Evolutionary conservation across 2,113 vertebrate genomes (phyloP).

Genomic region (Glaucomys volans): DNA sequence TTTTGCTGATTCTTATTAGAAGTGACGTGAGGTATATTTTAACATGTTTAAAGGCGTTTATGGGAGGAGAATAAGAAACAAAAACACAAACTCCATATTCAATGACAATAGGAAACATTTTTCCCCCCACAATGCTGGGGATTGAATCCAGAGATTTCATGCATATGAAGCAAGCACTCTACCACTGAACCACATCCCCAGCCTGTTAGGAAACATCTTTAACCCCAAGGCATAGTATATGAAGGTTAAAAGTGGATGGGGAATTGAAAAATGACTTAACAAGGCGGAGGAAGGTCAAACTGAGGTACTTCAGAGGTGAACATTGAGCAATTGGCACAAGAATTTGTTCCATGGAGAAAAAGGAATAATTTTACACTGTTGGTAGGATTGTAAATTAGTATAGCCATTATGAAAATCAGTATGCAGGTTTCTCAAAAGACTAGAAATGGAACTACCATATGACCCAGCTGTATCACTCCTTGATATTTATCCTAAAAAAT

Average conservation of each 20-base stretch:
- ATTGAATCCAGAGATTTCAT: no score
- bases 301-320: not conserved
- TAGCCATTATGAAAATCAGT: no score
- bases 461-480: no score
- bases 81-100: conserved; percentile 3
- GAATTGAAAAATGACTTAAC: conserved; percentile 16
- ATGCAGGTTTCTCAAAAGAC: no score
- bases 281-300: conserved; percentile 7
- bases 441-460: no score
- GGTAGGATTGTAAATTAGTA: no score
- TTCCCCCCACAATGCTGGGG: no score
- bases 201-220: not conserved
- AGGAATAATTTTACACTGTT: no score
- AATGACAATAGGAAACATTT: not conserved
- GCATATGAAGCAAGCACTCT: no score
- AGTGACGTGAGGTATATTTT: not conserved
- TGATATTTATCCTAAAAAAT: no score
- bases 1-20: not conserved
- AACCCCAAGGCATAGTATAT: not conserved
- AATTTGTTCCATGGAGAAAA: not conserved
- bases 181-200: no score
- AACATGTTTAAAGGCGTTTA: conserved; percentile 45
- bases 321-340: not conserved
- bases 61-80: conserved; percentile 39
- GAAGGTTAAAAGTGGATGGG: not conserved